A percentile compares a stretch with the other conserved stretches of the same genome.
Evolutionary conservation across 2,797 vertebrate species (phyloP).

Genomic region (Enteromius afrohamiltoni): DNA sequence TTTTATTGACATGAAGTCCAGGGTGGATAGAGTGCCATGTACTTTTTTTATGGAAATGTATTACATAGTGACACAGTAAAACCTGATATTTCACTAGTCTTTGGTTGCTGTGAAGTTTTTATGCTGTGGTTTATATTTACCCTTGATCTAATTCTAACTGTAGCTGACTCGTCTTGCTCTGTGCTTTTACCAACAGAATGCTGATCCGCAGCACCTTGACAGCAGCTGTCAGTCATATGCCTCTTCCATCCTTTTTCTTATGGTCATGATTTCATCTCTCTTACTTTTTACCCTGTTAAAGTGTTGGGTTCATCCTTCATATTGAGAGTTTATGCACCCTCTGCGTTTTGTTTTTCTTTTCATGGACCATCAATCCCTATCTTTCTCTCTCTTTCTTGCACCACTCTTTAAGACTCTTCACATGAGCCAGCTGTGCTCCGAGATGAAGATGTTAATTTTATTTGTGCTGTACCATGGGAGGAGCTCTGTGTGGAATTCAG

Average conservation of each 20-base stretch:
- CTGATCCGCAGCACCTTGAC: neutral
- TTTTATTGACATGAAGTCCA: too few relatives aligned
- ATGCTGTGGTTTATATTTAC: slow-evolving; percentile 5
- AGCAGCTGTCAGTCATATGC: slow-evolving; percentile 31
- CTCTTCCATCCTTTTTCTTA: neutral
- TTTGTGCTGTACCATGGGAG: neutral
- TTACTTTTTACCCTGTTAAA: neutral
- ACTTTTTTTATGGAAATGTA: neutral
- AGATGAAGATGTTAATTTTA: neutral
- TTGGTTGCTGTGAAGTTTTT: neutral
- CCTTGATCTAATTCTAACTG: slow-evolving; percentile 9
- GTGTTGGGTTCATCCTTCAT: slow-evolving; percentile 2
- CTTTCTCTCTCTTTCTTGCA: slow-evolving; percentile 7
- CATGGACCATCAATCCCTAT: neutral
- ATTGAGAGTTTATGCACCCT: neutral
- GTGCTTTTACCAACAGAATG: neutral
- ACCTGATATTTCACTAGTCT: neutral
- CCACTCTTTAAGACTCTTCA: neutral
- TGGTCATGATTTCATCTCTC: neutral
- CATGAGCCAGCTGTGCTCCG: neutral
- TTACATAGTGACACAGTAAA: neutral
- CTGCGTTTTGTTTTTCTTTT: neutral
- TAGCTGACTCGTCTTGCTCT: neutral
- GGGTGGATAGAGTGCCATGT: neutral
- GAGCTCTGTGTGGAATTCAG: neutral